Conservation (phyloP, 2,797 vertebrate genomes). For the Nyctalus aviator region DNA sequence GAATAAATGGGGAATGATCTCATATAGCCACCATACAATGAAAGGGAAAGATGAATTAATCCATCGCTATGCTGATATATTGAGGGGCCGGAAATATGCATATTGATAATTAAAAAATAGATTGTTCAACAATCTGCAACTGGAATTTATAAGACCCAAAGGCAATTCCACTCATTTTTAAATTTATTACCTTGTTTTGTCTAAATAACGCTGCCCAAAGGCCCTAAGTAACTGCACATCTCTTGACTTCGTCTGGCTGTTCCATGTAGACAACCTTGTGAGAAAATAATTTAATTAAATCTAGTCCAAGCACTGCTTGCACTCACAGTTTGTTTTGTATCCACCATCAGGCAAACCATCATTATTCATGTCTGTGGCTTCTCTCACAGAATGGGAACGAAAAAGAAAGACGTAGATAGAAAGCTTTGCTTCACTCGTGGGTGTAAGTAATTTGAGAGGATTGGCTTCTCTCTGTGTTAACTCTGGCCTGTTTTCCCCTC, state of each 20-base stretch:
- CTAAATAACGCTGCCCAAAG: background rate
- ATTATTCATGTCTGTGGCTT: slow-evolving; percentile 72
- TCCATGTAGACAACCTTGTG: background rate
- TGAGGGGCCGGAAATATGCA: background rate
- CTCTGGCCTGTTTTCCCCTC: slow-evolving; percentile 29
- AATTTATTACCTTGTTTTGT: slow-evolving; percentile 4
- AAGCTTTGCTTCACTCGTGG: slow-evolving; percentile 27
- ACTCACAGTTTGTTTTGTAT: slow-evolving; percentile 51
- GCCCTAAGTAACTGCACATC: background rate
- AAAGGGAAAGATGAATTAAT: slow-evolving; percentile 10
- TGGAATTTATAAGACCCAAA: background rate
- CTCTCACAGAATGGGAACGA: slow-evolving; percentile 5
- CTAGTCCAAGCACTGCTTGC: background rate
- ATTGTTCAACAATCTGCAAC: background rate
- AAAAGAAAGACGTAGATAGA: slow-evolving; percentile 3
- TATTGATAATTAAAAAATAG: slow-evolving; percentile 3
- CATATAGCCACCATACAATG: background rate
- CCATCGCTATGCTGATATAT: background rate
- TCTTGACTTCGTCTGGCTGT: background rate
- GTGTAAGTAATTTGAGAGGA: background rate
- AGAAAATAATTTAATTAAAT: slow-evolving; percentile 24
- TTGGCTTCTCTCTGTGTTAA: background rate
- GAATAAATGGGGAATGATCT: background rate
- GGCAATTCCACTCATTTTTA: background rate
- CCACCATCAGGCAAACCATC: slow-evolving; percentile 50